Evolutionary conservation across 2,797 vertebrate species (phyloP).

Genomic region (Poecilia wingei): DNA sequence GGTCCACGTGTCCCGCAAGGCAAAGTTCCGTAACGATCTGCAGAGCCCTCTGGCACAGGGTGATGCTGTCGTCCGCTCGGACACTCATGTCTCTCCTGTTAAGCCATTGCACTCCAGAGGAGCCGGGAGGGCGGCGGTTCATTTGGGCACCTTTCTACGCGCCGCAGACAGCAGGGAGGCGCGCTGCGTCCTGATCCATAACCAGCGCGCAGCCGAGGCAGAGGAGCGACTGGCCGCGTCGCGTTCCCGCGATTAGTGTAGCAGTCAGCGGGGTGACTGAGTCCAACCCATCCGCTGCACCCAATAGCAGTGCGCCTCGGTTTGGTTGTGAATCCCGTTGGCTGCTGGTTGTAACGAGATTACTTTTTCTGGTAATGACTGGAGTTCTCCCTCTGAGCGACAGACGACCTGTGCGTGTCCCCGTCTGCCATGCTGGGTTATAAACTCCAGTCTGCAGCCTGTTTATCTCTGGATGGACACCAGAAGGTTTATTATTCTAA

Average conservation of each 20-base stretch:
- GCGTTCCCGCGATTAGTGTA: constrained; percentile 41
- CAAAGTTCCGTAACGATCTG: constrained; percentile 96
- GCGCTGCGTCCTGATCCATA: constrained; percentile 72
- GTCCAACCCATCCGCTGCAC: constrained; percentile 52
- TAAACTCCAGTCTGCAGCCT: background rate
- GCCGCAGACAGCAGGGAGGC: constrained; percentile 54
- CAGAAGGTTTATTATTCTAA: background rate
- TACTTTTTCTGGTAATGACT: constrained; percentile 35
- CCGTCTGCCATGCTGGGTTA: constrained; percentile 26
- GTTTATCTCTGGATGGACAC: background rate
- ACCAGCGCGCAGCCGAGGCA: constrained; percentile 43
- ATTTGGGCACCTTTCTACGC: constrained; percentile 67
- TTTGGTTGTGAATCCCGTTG: constrained; percentile 17
- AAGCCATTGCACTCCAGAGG: constrained; percentile 84
- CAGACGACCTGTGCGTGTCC: constrained; percentile 21
- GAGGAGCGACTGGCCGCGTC: constrained; percentile 42
- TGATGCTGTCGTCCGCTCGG: constrained; percentile 88
- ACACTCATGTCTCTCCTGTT: constrained; percentile 90
- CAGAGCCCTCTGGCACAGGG: constrained; percentile 94
- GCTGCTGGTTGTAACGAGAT: constrained; percentile 30
- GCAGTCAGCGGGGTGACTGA: constrained; percentile 31
- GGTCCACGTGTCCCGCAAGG: constrained; percentile 91
- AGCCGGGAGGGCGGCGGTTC: constrained; percentile 75
- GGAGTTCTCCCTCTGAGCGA: constrained; percentile 17
- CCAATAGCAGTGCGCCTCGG: constrained; percentile 58